Evolutionary conservation across 2,113 vertebrate species (phyloP).

Genomic region (Elanus axillaris): DNA sequence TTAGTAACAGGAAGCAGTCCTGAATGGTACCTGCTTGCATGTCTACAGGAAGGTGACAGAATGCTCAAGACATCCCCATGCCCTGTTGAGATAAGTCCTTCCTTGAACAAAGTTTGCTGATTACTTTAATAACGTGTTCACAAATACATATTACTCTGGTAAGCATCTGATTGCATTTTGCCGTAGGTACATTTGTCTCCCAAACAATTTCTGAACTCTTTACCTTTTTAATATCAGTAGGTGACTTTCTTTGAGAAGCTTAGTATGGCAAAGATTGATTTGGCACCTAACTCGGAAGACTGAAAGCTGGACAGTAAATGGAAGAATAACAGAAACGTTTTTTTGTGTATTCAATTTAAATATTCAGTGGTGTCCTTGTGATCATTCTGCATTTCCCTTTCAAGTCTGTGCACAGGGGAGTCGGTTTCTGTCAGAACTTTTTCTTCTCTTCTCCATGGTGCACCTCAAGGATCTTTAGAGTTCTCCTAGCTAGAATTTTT

Average conservation of each 20-base stretch:
- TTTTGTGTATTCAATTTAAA: background rate
- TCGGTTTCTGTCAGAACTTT: background rate
- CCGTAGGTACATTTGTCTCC: fast-evolving
- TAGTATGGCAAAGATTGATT: background rate
- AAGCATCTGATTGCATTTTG: background rate
- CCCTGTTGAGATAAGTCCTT: background rate
- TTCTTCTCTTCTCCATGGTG: background rate
- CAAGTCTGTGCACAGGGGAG: background rate
- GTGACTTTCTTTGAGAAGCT: background rate
- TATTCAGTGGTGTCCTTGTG: background rate
- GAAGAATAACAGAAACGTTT: background rate
- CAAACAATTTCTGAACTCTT: background rate
- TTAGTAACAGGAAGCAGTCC: background rate
- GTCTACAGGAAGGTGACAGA: background rate
- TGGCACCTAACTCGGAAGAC: background rate
- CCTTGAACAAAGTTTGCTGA: background rate
- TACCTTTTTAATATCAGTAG: background rate
- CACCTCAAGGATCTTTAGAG: background rate
- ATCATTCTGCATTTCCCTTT: background rate
- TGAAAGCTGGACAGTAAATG: background rate
- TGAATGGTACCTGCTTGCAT: background rate
- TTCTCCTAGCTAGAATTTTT: background rate
- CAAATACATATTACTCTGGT: background rate
- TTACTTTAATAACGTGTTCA: background rate
- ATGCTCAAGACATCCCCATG: background rate